Evolutionary conservation across 2,888 invertebrate genomes (phyloP).

Genomic region (Tipula lateralis): DNA sequence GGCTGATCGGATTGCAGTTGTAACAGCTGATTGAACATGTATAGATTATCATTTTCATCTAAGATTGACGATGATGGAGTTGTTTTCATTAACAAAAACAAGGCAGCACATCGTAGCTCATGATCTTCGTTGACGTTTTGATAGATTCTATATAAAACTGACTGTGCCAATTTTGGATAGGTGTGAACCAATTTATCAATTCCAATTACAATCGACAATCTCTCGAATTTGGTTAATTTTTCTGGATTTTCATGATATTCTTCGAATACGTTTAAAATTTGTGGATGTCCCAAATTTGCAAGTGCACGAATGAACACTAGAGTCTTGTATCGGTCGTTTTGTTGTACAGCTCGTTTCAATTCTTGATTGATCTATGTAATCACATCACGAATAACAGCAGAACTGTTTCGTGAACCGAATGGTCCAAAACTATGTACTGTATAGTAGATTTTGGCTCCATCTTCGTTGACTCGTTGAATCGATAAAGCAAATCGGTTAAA

Average conservation of each 20-base stretch:
- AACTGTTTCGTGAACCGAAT: conserved; percentile 49
- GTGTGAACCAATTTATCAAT: conserved; percentile 53
- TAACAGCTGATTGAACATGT: conserved; percentile 53
- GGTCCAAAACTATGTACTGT: conserved; percentile 63
- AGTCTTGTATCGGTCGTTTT: conserved; percentile 53
- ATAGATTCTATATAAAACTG: too few relatives aligned
- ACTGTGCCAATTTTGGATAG: conserved; percentile 29
- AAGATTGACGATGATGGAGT: conserved; percentile 60
- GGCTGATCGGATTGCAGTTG: too few relatives aligned
- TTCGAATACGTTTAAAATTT: conserved; percentile 43
- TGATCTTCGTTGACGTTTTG: too few relatives aligned
- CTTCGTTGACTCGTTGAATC: conserved; percentile 57
- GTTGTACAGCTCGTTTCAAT: too few relatives aligned
- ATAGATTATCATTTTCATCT: conserved; percentile 42
- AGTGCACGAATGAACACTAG: conserved; percentile 61
- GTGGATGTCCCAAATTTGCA: conserved; percentile 60
- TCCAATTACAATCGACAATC: conserved; percentile 58
- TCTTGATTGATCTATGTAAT: too few relatives aligned
- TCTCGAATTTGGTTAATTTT: conserved; percentile 55
- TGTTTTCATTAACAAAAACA: conserved; percentile 56
- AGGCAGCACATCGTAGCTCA: conserved; percentile 54
- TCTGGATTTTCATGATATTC: conserved; percentile 36
- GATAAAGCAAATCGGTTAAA: conserved; percentile 57
- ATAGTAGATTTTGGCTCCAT: conserved; percentile 56
- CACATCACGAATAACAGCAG: not conserved